Evolutionary conservation across 2,113 vertebrate genomes (phyloP).

Genomic region (Mustelus asterias): DNA sequence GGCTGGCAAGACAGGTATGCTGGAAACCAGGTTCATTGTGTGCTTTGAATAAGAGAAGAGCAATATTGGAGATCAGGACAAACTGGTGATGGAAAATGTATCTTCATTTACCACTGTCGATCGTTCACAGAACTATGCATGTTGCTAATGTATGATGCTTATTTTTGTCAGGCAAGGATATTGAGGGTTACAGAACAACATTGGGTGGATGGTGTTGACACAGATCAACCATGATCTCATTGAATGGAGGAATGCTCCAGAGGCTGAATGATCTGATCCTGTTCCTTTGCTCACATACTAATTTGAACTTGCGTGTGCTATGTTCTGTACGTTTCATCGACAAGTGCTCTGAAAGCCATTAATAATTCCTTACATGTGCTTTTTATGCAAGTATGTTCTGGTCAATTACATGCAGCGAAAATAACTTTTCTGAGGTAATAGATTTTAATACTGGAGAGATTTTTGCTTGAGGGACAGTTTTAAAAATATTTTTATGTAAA

Average conservation of each 20-base stretch:
- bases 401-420: not conserved
- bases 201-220: not conserved
- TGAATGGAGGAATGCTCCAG: not conserved
- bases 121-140: not conserved
- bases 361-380: not conserved
- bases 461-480: not conserved
- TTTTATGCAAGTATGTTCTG: not conserved
- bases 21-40: not conserved
- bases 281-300: not conserved
- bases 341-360: not conserved
- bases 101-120: not conserved
- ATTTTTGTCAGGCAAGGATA: not conserved
- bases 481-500: not conserved
- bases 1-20: not conserved
- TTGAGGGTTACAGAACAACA: not conserved
- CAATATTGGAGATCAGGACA: not conserved
- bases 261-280: not conserved
- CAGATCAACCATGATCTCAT: not conserved
- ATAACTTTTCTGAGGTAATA: not conserved
- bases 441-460: not conserved
- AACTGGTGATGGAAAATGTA: not conserved
- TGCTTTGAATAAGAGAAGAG: not conserved
- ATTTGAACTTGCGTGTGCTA: not conserved
- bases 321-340: not conserved
- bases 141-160: not conserved